Evolutionary conservation across 1,140 invertebrate species (phyloP), one percentile per base, ranked within the genome.

Genomic region (Hestina assimilis): DNA sequence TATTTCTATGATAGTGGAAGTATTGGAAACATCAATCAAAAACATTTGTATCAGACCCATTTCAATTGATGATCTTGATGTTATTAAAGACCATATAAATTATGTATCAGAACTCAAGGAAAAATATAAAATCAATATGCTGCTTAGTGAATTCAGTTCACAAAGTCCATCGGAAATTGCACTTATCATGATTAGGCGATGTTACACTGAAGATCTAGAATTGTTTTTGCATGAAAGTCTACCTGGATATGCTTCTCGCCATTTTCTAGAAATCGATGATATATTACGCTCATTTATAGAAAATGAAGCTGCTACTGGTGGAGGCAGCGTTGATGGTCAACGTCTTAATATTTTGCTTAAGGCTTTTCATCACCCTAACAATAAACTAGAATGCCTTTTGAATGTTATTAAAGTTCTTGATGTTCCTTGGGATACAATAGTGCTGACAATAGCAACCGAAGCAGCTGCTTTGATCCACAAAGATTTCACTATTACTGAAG

Each of bases 81-180:
- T 73, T 11, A 54, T 88, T 20, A 80, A 79, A 66, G 73, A 75
- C 52, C 79, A 75, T 42, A 79, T 88, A 28, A 75, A 61, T 48
- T 77, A 85, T 57, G 77, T 86, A 28, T 75, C 75, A 43, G 83
- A 86, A 59, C 60, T 88, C 21, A 88, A 84, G 66, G 82, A 88
- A 17, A 87, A 86, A 59, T 83, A 84, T 48, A 85, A 74, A 76
- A 83, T 88, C 20, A 87, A 85, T 53, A 84, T 87, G 72, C 47
- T 85, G 20, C 53, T 88, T 11, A 79, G 59, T 69, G 85, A 88
- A 57, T 71, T 88, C 14, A 85, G 72, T 58, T 79, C 79, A 15
- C 72, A 74, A 54, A 75, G 66, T 53, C 70, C 83, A 33, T 74
- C 38, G 50, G 85, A 88, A 80, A 67, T 85, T 19, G 73, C 75